A percentile compares a stretch with the other conserved stretches of the same genome.
These are phyloP conservation scores for Pyrgilauda ruficollis DNA, from an alignment of 2,113 vertebrate species.

Conservation along the genomic window DNA sequence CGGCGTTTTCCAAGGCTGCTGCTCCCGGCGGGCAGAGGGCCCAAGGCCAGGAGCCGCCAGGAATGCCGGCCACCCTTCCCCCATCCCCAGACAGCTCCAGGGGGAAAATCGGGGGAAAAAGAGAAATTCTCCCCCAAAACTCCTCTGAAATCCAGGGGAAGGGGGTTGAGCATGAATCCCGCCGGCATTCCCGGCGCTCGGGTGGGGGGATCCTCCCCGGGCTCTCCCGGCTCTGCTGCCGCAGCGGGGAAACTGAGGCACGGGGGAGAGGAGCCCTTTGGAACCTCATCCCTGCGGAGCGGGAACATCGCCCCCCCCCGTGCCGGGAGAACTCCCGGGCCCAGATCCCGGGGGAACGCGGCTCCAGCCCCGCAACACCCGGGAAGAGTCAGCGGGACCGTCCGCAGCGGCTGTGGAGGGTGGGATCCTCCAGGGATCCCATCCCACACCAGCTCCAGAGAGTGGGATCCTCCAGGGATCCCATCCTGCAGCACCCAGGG, in stretches of 20 bases:
- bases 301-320: fast-evolving
- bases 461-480: no score
- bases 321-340: background rate
- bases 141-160: background rate
- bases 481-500: no score
- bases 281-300: fast-evolving
- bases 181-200: fast-evolving
- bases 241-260: background rate
- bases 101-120: fast-evolving
- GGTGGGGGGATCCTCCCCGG: fast-evolving
- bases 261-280: fast-evolving
- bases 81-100: background rate
- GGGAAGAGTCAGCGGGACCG: background rate
- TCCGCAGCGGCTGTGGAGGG: fast-evolving
- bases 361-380: background rate
- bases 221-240: fast-evolving
- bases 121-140: background rate
- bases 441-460: background rate
- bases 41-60: background rate
- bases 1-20: background rate
- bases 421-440: background rate
- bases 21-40: background rate
- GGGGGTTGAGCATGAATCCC: fast-evolving
- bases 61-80: background rate
- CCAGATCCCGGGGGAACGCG: fast-evolving